Conservation (phyloP, 2,888 invertebrate genomes). For the Drosophila crucigera region DNA sequence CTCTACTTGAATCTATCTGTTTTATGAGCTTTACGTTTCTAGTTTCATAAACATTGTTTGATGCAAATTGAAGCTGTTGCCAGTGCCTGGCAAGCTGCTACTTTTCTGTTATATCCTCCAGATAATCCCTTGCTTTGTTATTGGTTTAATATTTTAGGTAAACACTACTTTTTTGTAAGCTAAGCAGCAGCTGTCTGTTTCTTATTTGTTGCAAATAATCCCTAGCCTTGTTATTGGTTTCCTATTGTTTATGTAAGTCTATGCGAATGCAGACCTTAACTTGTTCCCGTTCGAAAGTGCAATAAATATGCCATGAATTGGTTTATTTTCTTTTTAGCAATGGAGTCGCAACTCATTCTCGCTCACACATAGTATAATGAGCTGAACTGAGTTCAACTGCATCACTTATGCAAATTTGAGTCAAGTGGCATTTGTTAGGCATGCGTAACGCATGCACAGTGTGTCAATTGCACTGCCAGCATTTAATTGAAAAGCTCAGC, state of each 20-base stretch:
- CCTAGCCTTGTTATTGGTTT: not conserved
- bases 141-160: not conserved
- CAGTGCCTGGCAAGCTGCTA: not conserved
- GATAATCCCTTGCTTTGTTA: not conserved
- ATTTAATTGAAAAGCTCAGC: conserved; percentile 44
- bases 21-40: not conserved
- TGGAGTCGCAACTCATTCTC: not conserved
- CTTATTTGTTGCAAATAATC: not conserved
- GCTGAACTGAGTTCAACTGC: conserved; percentile 3
- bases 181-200: not conserved
- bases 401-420: conserved; percentile 12
- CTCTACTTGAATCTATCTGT: not conserved
- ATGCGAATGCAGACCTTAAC: not conserved
- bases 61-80: not conserved
- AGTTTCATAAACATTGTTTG: not conserved
- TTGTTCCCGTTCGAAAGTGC: not conserved
- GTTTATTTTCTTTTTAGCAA: not conserved
- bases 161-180: not conserved
- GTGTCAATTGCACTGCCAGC: conserved; percentile 35
- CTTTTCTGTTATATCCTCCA: not conserved
- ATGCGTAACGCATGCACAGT: conserved; percentile 28
- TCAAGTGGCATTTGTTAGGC: conserved; percentile 1
- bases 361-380: not conserved
- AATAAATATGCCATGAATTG: not conserved
- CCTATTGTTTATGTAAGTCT: not conserved